Evolutionary conservation across 1,140 invertebrate species (phyloP).

Genomic region (Scylla paramamosain): DNA sequence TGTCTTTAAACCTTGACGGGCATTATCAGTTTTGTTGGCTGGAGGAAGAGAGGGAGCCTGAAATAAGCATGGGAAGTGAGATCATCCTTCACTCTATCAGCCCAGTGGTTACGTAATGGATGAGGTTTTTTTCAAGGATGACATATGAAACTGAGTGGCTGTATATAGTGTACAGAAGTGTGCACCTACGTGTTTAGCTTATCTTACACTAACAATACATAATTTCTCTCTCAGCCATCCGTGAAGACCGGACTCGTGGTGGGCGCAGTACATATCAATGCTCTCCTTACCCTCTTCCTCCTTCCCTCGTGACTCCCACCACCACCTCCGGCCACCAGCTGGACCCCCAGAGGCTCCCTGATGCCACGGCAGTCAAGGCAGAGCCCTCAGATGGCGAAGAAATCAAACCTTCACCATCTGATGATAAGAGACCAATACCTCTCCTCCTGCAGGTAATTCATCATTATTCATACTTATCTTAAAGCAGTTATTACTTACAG

Average conservation of each 20-base stretch:
- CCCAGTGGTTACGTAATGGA: no score
- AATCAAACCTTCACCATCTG: slow-evolving; percentile 78
- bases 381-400: slow-evolving; percentile 81
- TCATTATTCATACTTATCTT: neutral
- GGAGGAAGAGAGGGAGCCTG: no score
- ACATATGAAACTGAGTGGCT: no score
- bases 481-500: no score
- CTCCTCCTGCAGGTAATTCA: slow-evolving; percentile 82
- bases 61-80: no score
- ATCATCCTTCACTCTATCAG: no score
- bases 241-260: slow-evolving; percentile 95
- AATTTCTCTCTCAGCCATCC: slow-evolving; percentile 86
- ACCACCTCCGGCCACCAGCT: slow-evolving; percentile 62
- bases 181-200: no score
- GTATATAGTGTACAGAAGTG: no score
- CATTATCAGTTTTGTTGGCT: no score
- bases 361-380: slow-evolving; percentile 79
- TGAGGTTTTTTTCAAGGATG: no score
- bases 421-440: slow-evolving; percentile 81
- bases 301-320: slow-evolving; percentile 82
- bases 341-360: slow-evolving; percentile 66
- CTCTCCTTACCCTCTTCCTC: slow-evolving; percentile 87
- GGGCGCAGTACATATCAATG: slow-evolving; percentile 96
- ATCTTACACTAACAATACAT: no score
- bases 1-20: no score